phyloP scores from a whole-genome alignment of 2,797 vertebrate species.

The Gymnopithys bicolor region DNA sequence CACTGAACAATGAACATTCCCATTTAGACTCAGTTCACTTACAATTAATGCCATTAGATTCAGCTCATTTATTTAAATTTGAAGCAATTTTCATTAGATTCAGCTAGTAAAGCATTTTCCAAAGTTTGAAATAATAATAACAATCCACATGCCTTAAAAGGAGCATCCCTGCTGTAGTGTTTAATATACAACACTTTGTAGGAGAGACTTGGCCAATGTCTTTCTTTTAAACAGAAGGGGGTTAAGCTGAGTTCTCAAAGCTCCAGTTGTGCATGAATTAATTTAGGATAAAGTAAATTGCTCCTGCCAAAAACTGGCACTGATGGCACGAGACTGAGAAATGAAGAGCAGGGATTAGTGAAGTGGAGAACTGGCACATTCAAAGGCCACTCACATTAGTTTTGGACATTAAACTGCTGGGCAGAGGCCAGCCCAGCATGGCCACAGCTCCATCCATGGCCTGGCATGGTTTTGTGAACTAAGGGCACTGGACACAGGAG shows the following conservation, averaged over 20 bases:
- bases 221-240: not conserved
- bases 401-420: not conserved
- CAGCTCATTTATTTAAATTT: not conserved
- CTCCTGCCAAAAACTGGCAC: not conserved
- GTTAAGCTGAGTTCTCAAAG: not conserved
- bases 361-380: not conserved
- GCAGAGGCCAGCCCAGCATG: not conserved
- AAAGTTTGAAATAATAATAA: not conserved
- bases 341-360: not conserved
- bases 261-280: not conserved
- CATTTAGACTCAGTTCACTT: not conserved
- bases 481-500: not conserved
- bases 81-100: not conserved
- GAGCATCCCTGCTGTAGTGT: not conserved
- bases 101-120: not conserved
- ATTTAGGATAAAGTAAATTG: not conserved
- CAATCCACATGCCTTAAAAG: not conserved
- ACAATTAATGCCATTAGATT: not conserved
- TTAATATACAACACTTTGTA: not conserved
- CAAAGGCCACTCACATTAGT: not conserved
- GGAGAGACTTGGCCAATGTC: not conserved
- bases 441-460: not conserved
- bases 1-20: not conserved
- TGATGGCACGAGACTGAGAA: not conserved
- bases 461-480: not conserved